Evolutionary conservation across 2,888 invertebrate genomes (phyloP), one percentile per base, ranked within the genome.

Genomic region (Diarsia dahlii): DNA sequence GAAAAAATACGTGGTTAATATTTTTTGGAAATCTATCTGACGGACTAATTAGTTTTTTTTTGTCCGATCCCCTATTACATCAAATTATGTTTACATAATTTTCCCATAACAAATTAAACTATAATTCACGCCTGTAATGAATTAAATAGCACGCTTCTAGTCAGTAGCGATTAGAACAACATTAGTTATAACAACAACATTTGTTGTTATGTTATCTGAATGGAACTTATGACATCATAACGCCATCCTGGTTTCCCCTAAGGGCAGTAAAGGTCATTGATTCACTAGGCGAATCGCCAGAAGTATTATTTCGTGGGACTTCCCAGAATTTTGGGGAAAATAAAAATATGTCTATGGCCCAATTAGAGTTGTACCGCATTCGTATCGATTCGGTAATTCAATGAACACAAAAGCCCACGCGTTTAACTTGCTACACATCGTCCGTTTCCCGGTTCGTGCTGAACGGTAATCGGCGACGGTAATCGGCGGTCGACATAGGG

Each of bases 151-250:
- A 64, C 23, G 76, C 54, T 62, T 63, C 18, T 12, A 46, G 46
- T 39, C 52, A 2, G 34, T 63, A 48, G 9, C 48, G 62, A 76
- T 76, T 50, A 76, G 28, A 56, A n/a, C n/a, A 54, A 23, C 67
- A 23, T 20, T 12, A 62, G 54, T 18, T 65, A 74, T 65, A 76
- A 10, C 76, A 62, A 68, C n/a, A 54, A 54, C 48, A 50, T 1
- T 45, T 63, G 63, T 50, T 52, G 34, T 13, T 50, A 52, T 62
- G 12, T 64, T 77, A 77, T 77, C 69, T 48, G 62, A 56, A 56
- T 64, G 13, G 20, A 64, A 34, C n/a, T n/a, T 20, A 71, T 65
- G 65, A 71, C 65, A 18, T 78, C 46, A 60, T 39, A 28, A 8
- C 18, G 39, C 0, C 15, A 39, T 54, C 60, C 63, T 13, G 13